phyloP scores from a whole-genome alignment of 1,140 invertebrate species.

The Meloidogyne hapla region DNA sequence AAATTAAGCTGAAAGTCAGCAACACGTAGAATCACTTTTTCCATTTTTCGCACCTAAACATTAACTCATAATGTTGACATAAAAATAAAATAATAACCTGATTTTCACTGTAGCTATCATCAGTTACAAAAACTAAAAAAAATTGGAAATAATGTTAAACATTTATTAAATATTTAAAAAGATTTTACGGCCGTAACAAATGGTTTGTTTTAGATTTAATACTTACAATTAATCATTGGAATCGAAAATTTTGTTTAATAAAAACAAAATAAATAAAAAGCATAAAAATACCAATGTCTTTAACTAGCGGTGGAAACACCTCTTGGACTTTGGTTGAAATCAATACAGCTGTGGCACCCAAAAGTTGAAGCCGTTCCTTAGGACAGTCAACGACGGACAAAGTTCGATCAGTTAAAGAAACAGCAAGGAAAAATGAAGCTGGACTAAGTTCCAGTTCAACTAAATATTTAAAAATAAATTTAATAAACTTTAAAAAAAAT shows the following conservation, averaged over 20 bases:
- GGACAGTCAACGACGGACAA: slow-evolving; percentile 35
- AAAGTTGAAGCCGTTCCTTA: slow-evolving; percentile 31
- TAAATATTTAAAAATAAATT: not conserved
- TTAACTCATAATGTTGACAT: not conserved
- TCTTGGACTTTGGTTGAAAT: slow-evolving; percentile 31
- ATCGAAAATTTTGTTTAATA: no score
- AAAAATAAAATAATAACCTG: slow-evolving; percentile 28
- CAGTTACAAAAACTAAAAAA: slow-evolving; percentile 12
- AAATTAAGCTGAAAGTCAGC: slow-evolving; percentile 19
- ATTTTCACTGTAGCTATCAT: slow-evolving; percentile 24
- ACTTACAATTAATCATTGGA: no score
- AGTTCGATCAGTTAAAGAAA: slow-evolving; percentile 31
- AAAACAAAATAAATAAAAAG: no score
- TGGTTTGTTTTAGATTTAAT: no score
- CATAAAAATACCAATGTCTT: slow-evolving; percentile 4
- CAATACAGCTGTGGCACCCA: slow-evolving; percentile 34
- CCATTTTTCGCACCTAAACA: slow-evolving; percentile 31
- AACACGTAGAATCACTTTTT: slow-evolving; percentile 29
- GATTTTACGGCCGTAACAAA: no score
- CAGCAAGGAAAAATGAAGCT: slow-evolving; percentile 35
- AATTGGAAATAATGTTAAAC: not conserved
- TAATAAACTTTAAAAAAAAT: not conserved
- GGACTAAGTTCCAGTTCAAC: slow-evolving; percentile 26
- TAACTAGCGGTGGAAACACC: slow-evolving; percentile 9
- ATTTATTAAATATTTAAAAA: not conserved